These are phyloP conservation scores for Vulpes vulpes DNA, from an alignment of 2,113 vertebrate species.

Conservation along the genomic window DNA sequence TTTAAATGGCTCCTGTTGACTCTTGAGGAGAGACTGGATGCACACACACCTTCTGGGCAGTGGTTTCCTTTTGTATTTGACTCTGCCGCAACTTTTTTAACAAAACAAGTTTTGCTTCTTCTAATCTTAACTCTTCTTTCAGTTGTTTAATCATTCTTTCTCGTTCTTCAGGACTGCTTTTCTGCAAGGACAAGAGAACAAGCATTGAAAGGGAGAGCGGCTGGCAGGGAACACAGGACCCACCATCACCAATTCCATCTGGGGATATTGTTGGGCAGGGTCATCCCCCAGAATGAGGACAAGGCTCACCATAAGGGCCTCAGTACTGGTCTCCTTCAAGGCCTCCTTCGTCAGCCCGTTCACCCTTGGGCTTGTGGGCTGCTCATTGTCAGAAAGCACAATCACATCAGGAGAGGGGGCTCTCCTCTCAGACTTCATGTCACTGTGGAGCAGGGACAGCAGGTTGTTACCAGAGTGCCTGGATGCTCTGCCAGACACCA, in stretches of 20 bases:
- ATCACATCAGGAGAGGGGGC: constrained; percentile 95
- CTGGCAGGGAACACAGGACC: background rate
- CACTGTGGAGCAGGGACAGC: constrained; percentile 84
- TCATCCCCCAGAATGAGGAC: background rate
- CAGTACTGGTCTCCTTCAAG: constrained; percentile 92
- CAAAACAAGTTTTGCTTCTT: constrained; percentile 97
- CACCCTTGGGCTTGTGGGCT: constrained; percentile 94
- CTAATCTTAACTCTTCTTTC: constrained; percentile 96
- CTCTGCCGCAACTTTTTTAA: constrained; percentile 98
- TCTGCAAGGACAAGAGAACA: constrained; percentile 85
- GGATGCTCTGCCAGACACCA: accelerated
- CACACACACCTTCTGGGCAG: constrained; percentile 91
- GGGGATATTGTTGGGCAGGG: accelerated
- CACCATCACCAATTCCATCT: background rate
- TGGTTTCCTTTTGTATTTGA: constrained; percentile 96
- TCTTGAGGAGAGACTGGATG: background rate
- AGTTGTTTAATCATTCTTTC: constrained; percentile 95
- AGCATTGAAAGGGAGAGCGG: background rate
- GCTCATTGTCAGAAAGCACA: constrained; percentile 96
- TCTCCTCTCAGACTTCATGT: constrained; percentile 92
- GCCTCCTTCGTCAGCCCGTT: constrained; percentile 92
- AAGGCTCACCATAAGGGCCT: constrained; percentile 94
- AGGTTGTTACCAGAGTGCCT: background rate
- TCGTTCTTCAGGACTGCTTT: constrained; percentile 94
- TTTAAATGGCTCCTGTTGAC: background rate